Base-by-base conservation (phyloP, 1,140 invertebrate genomes). In the Drosophila albomicans region DNA sequence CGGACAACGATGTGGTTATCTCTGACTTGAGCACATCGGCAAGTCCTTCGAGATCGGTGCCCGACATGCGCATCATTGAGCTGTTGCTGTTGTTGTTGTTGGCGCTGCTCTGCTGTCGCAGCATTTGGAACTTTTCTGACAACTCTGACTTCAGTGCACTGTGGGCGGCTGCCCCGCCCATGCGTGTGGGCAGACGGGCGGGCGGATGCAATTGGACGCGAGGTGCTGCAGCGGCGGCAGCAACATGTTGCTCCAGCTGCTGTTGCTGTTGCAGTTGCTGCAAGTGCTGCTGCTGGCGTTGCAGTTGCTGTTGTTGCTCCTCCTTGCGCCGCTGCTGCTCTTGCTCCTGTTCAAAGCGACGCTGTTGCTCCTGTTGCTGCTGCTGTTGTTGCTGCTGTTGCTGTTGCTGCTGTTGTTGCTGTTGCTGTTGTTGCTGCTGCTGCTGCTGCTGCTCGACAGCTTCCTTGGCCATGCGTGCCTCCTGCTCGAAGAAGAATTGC, bases 21-120 rank as follows among this genome's bases (percentile, higher is more conserved):
- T 99, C 98, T 41, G 95, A 95, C 93, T 99, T 99, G 1, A 99
- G 94, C 49, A 96, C 95, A 79, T 98, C 97, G 5, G 97, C 97
- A 48, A 98, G 93, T 54, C 96, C 96, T 93, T 98, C 97, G 1
- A 98, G 93, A 89, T 98, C 97, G 11, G 95, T 94, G 25, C 95
- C 95, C 0, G 95, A 95, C 73, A 96, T 94, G 32, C 95, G 93
- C 62, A 94, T 94, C 52, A 95, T 93, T 1, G 95, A 95, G 74
- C 93, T 94, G 16, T 94, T 94, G 76, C 94, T 95, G 79, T 93
- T 94, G 72, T 15, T 79, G 76, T 52, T 84, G 74, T 15, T 80
- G 74, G 10, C 54, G 66, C 93, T 93, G 13, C 94, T 93, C 73
- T 94, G 94, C 72, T 93, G 94, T 68, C 95, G 94, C 90, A 96